phyloP scores from a whole-genome alignment of 2,113 vertebrate genomes.

The Tychaedon coryphoeus region DNA sequence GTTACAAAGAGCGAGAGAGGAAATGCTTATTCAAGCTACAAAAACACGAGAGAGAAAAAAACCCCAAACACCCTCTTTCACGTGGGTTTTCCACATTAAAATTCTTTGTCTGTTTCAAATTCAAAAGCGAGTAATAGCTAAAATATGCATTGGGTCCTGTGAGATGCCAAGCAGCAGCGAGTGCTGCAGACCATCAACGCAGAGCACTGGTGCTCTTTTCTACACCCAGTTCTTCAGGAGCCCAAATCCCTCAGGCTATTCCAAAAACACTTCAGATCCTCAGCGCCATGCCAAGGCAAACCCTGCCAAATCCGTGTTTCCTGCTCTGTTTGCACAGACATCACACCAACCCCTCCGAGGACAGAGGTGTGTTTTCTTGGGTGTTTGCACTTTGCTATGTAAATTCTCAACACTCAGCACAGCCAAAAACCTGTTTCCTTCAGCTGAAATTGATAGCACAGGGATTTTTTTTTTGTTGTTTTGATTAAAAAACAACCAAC shows the following conservation, averaged over 20 bases:
- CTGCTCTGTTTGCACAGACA: neutral
- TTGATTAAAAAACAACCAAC: neutral
- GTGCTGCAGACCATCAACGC: neutral
- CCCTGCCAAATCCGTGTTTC: neutral
- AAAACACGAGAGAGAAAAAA: neutral
- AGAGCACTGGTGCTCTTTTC: neutral
- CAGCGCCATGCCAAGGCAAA: neutral
- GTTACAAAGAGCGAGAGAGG: neutral
- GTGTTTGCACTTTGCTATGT: neutral
- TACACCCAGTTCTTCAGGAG: fast-evolving
- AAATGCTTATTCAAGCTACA: neutral
- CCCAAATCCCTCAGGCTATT: neutral
- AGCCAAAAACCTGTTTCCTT: neutral
- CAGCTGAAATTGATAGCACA: neutral
- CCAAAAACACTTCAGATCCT: neutral
- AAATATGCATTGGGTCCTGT: neutral
- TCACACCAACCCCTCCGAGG: neutral
- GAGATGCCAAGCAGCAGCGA: neutral
- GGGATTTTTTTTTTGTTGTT: neutral
- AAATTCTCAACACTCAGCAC: neutral
- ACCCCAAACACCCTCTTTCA: neutral
- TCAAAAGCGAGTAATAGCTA: neutral
- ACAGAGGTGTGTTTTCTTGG: neutral
- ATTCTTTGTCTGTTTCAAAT: conserved; percentile 2
- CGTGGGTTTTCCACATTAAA: neutral